Evolutionary conservation across 1,140 invertebrate species (phyloP), one percentile per base, ranked within the genome.

Genomic region (Psilanteris sp.): DNA sequence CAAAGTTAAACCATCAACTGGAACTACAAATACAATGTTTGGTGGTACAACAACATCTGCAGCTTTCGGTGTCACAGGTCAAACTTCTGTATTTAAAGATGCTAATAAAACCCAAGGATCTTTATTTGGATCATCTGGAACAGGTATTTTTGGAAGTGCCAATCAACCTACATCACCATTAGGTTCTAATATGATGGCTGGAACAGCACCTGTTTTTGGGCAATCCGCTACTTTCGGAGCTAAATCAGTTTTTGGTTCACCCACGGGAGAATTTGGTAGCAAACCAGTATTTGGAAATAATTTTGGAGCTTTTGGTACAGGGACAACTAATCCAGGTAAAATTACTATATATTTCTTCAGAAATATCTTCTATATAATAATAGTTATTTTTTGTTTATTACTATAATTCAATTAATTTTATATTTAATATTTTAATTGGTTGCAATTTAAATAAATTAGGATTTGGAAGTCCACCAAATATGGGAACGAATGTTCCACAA

Each of bases 381-480:
- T n/a, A 20, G 5, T 20, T 20, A 5, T 5, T 20, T 20, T 20
- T 27, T 1, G 24, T 20, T 37, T 11, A 31, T 27, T 50, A 34
- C 32, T 34, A 14, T 20, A 34, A n/a, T 10, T 16, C 15, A 36
- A 36, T 13, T 4, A 15, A 3, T 20, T 20, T 20, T 20, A 3
- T 20, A 20, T 20, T 20, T 20, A 20, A 20, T 20, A 5, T 20
- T 20, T 20, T n/a, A n/a, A n/a, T 20, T 20, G 2, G 5, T 5
- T 5, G 2, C 18, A 39, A 26, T 36, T 9, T 3, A 8, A 4
- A 29, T 41, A 37, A 46, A 48, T 16, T 16, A 84, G 86, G 83
- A 44, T 87, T 87, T 74, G 85, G 84, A 67, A 82, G 67, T 59
- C 57, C 81, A 37, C 70, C 85, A 4, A 13, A 44, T 6, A 77